Evolutionary conservation across 2,797 vertebrate species (phyloP).

Genomic region (Sebastes hubbsi): DNA sequence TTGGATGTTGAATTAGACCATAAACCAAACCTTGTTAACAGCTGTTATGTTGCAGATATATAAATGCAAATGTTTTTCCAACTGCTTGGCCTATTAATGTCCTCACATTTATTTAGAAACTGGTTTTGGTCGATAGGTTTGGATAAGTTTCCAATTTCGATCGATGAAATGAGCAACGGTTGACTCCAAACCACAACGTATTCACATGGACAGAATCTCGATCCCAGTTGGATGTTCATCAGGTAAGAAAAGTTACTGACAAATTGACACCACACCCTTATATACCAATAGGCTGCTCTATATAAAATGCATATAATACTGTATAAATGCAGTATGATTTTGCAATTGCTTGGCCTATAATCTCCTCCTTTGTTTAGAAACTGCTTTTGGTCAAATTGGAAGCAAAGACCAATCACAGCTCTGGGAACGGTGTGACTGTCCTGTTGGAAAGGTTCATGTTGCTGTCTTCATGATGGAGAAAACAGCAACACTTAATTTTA

Average conservation of each 20-base stretch:
- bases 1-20: not conserved
- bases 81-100: not conserved
- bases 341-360: not conserved
- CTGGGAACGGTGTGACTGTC: not conserved
- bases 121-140: not conserved
- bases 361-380: not conserved
- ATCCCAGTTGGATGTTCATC: no score
- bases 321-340: not conserved
- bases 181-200: not conserved
- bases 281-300: not conserved
- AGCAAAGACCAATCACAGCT: not conserved
- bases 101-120: not conserved
- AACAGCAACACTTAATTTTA: rapidly evolving
- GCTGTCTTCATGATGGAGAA: not conserved
- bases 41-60: not conserved
- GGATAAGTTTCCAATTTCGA: not conserved
- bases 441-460: not conserved
- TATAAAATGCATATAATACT: not conserved
- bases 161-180: not conserved
- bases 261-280: not conserved
- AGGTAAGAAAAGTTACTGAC: no score
- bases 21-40: not conserved
- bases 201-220: no score
- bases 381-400: not conserved
- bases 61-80: not conserved